Evolutionary conservation across 1,140 invertebrate genomes (phyloP).

Genomic region (Heliothis subflexa): DNA sequence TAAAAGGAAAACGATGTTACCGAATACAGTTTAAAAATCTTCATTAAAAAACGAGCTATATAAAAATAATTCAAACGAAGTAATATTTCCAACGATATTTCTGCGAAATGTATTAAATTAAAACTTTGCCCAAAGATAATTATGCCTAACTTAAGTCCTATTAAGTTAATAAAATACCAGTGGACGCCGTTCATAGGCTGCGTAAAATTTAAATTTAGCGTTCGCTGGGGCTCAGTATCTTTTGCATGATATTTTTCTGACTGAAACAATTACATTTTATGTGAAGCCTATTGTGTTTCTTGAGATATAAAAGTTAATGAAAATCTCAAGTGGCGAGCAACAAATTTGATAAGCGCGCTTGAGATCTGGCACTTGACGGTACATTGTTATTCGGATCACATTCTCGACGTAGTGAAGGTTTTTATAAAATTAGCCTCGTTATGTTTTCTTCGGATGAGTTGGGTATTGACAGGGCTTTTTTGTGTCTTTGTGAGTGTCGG

Average conservation of each 20-base stretch:
- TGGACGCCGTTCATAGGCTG: constrained; percentile 32
- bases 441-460: constrained; percentile 31
- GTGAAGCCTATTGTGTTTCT: constrained; percentile 32
- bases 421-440: constrained; percentile 35
- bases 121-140: constrained; percentile 40
- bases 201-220: constrained; percentile 34
- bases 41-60: background rate
- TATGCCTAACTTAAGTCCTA: constrained; percentile 34
- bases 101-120: constrained; percentile 33
- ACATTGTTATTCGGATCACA: constrained; percentile 37
- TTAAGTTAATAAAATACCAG: constrained; percentile 43
- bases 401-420: constrained; percentile 14
- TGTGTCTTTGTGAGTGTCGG: background rate
- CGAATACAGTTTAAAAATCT: too few species aligned
- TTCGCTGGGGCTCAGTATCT: constrained; percentile 40
- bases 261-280: constrained; percentile 40
- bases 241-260: constrained; percentile 38
- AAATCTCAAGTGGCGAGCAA: constrained; percentile 37
- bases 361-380: constrained; percentile 8
- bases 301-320: constrained; percentile 46
- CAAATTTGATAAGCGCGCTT: constrained; percentile 44
- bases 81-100: constrained; percentile 36
- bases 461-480: constrained; percentile 30
- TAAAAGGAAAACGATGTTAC: too few species aligned
- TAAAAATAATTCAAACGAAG: constrained; percentile 18